Base-by-base conservation (phyloP, 2,797 vertebrate species). In the Cuniculus paca region DNA sequence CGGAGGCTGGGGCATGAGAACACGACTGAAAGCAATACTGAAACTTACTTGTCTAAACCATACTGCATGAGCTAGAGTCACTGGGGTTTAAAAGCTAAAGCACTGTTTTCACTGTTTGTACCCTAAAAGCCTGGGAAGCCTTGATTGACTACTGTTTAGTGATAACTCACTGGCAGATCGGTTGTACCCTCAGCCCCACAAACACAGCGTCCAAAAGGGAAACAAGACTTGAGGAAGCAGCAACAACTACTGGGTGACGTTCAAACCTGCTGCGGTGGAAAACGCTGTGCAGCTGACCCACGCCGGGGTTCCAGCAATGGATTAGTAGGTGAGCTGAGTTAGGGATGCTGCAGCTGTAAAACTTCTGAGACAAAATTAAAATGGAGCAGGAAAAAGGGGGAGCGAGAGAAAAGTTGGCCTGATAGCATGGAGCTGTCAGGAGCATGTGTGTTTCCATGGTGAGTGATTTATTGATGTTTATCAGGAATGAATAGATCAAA, bases 391-490 rank as follows among this genome's bases (percentile, higher is more conserved):
- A 96, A 98, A 97, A 97, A 96, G 95, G 96, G 98, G 98, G 98
- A 98, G 98, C 97, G 96, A 88, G 90, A 98, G 98, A 97, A 99
- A 99, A 99, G 99, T 99, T 99, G 98, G 98, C 99, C 99, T 98
- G 98, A 99, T 99, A 99, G 98, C 98, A 98, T 98, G 98, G 98
- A 98, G 99, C 99, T 99, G 99, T 99, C 99, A 99, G 98, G 99
- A 99, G 99, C 99, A 99, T 99, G 99, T 99, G 98, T 99, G 99
- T 99, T 99, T 99, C 99, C 99, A 99, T 99, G 99, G 99, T 99
- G 99, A 99, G 99, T 99, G 99, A 99, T 99, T 99, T 99, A 99
- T 99, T 99, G 99, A 99, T 99, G 99, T 99, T 99, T 99, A 99
- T 99, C 99, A 99, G 99, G 99, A 99, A 99, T 99, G 99, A 99